Evolutionary conservation across 2,113 vertebrate species (phyloP).

Genomic region (Pycnonotus jocosus): DNA sequence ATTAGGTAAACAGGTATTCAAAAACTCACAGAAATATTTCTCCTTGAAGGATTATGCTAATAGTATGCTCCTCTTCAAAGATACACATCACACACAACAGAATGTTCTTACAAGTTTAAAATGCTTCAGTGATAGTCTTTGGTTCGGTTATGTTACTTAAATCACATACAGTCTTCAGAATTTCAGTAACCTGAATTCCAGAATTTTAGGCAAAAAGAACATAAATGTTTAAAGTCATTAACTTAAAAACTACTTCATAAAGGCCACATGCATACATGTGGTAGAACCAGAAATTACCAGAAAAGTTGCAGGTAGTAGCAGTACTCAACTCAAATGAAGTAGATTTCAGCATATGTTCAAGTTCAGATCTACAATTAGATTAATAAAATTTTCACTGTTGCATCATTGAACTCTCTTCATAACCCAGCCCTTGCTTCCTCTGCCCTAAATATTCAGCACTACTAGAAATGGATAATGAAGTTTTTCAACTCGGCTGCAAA

Average conservation of each 20-base stretch:
- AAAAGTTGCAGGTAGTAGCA: not conserved
- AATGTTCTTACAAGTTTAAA: not conserved
- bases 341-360: not conserved
- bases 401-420: not conserved
- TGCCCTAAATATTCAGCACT: not conserved
- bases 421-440: not conserved
- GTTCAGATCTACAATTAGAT: not conserved
- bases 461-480: not conserved
- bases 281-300: not conserved
- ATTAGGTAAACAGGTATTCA: not conserved
- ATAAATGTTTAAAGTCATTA: not conserved
- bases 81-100: not conserved
- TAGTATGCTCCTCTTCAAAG: not conserved
- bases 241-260: not conserved
- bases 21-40: not conserved
- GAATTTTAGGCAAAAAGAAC: not conserved
- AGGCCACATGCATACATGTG: not conserved
- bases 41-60: not conserved
- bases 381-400: not conserved
- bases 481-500: not conserved
- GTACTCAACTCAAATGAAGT: not conserved
- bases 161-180: not conserved
- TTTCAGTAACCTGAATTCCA: not conserved
- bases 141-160: not conserved
- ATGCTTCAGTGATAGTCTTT: not conserved